Conservation (phyloP, 2,113 vertebrate genomes). For the Lophura nycthemera region DNA sequence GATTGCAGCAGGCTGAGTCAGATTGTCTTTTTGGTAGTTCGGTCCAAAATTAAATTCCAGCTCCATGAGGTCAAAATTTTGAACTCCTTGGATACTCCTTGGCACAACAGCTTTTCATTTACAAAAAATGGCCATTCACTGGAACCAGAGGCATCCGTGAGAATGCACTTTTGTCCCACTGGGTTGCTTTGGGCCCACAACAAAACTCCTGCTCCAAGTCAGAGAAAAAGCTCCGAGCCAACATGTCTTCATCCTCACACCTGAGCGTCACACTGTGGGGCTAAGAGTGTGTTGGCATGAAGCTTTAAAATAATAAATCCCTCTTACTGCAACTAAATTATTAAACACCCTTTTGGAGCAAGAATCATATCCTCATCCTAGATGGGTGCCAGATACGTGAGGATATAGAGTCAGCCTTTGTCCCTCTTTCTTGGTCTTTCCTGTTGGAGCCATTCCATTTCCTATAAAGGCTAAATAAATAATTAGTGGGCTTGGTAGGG, state of each 20-base stretch:
- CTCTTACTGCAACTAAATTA: background rate
- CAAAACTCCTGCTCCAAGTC: background rate
- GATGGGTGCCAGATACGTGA: background rate
- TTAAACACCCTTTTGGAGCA: background rate
- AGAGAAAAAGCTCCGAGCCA: background rate
- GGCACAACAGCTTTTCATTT: background rate
- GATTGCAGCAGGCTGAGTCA: background rate
- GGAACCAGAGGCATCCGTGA: background rate
- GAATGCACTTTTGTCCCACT: background rate
- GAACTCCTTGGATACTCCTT: background rate
- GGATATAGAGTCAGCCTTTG: constrained; percentile 41
- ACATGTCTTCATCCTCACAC: background rate
- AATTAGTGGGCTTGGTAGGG: constrained; percentile 27
- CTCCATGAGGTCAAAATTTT: background rate
- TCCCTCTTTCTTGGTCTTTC: background rate
- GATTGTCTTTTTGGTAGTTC: background rate
- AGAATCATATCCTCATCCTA: background rate
- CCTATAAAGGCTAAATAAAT: constrained; percentile 37
- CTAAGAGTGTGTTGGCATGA: background rate
- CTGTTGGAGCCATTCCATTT: constrained; percentile 48
- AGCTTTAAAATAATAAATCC: background rate
- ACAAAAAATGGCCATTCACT: background rate
- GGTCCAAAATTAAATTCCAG: constrained; percentile 22
- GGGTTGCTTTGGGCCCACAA: background rate
- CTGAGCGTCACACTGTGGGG: background rate